phyloP scores from a whole-genome alignment of 2,888 invertebrate genomes.

The Mythimna impura region DNA sequence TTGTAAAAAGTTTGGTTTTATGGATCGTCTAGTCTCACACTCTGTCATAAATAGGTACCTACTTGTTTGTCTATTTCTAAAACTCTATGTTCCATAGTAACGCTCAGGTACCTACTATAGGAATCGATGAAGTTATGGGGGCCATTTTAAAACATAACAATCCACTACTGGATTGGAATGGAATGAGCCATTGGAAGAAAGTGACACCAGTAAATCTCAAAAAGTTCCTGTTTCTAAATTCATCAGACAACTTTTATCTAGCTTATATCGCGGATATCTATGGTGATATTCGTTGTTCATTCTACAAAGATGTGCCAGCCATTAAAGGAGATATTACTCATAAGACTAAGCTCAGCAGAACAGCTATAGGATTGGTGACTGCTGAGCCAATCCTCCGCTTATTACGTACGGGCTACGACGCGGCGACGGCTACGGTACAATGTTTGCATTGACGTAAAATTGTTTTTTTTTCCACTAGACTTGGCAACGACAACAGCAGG shows the following conservation, averaged over 20 bases:
- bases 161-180: background rate
- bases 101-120: background rate
- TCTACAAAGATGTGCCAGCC: conserved; percentile 1
- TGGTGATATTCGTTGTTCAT: background rate
- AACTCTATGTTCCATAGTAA: background rate
- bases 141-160: background rate
- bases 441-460: conserved; percentile 47
- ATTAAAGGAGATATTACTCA: conserved; percentile 21
- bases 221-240: background rate
- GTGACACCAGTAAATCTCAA: background rate
- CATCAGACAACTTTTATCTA: background rate
- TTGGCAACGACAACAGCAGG: conserved; percentile 40
- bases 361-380: conserved; percentile 26
- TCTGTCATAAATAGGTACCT: background rate
- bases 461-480: conserved; percentile 48
- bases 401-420: conserved; percentile 35
- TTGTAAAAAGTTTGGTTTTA: background rate
- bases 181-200: background rate
- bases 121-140: background rate
- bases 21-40: no score
- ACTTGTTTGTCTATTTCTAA: background rate
- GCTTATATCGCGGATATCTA: no score
- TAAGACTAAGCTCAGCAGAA: conserved; percentile 25
- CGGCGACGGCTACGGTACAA: conserved; percentile 1
- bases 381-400: conserved; percentile 16